These are phyloP conservation scores for Lasioglossum marginatum DNA, from an alignment of 2,888 invertebrate species.

Conservation along the genomic window DNA sequence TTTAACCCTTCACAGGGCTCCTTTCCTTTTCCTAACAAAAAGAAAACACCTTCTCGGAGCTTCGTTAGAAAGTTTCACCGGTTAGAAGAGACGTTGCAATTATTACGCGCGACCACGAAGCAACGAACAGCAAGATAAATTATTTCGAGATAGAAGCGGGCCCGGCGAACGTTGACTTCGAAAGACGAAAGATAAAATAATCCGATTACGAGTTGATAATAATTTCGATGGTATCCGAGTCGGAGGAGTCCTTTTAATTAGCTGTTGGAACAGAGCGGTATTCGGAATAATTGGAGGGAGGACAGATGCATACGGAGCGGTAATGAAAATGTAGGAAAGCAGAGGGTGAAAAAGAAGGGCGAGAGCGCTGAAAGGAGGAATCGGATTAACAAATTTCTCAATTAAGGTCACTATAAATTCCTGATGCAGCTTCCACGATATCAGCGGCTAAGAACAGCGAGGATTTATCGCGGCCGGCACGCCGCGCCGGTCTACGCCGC, in stretches of 20 bases:
- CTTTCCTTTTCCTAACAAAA: neutral
- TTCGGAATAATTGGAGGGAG: neutral
- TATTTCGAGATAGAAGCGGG: neutral
- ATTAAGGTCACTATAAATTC: constrained; percentile 45
- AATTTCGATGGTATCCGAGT: neutral
- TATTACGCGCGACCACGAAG: neutral
- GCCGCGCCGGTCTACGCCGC: neutral
- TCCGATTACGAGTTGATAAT: neutral
- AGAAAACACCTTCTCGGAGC: too few species aligned
- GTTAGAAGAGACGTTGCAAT: neutral
- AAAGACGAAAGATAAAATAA: neutral
- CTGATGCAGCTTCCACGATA: constrained; percentile 8
- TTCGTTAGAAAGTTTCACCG: neutral
- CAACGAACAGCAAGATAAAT: neutral
- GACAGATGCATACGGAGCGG: neutral
- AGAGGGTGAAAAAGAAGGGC: neutral
- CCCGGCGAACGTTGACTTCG: neutral
- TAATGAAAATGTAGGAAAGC: constrained; percentile 2
- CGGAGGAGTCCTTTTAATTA: neutral
- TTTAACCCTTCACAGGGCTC: neutral
- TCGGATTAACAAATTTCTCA: constrained; percentile 45
- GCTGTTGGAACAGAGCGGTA: neutral
- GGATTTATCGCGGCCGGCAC: constrained; percentile 34
- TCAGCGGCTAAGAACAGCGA: constrained; percentile 26
- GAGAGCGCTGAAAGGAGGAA: neutral